Percentiles rank a stretch among this genome's conserved stretches.
phyloP scores from a whole-genome alignment of 2,888 invertebrate species.

The Notocelia uddmanniana region DNA sequence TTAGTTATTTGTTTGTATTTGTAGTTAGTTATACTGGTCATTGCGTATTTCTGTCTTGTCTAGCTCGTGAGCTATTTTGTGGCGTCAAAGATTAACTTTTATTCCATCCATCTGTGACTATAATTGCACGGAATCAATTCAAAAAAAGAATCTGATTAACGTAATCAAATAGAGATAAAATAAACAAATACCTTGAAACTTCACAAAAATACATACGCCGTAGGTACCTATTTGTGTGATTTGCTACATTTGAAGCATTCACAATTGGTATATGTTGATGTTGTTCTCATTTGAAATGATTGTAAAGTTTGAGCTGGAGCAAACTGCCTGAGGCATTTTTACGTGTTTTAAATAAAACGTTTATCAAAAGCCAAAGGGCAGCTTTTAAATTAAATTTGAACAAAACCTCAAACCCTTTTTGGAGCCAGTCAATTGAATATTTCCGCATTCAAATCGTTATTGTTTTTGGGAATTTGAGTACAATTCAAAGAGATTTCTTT shows the following conservation, averaged over 20 bases:
- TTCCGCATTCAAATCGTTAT: conserved; percentile 49
- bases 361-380: conserved; percentile 56
- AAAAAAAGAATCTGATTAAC: too few relatives aligned
- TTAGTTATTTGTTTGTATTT: too few relatives aligned
- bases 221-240: not conserved
- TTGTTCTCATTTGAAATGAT: conserved; percentile 47
- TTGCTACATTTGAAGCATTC: not conserved
- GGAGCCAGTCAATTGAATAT: conserved; percentile 71
- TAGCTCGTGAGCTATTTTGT: too few relatives aligned
- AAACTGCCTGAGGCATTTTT: conserved; percentile 47
- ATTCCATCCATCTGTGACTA: too few relatives aligned
- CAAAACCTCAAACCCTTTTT: conserved; percentile 73
- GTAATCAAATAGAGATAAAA: too few relatives aligned
- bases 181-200: not conserved
- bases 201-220: not conserved
- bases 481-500: not conserved
- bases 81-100: too few relatives aligned
- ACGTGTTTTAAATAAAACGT: conserved; percentile 27
- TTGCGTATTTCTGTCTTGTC: too few relatives aligned
- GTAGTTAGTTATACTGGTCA: too few relatives aligned
- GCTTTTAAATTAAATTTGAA: conserved; percentile 78
- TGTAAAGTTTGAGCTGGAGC: conserved; percentile 50
- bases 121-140: too few relatives aligned
- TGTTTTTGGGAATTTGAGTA: conserved; percentile 4
- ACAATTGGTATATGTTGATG: conserved; percentile 2